Evolutionary conservation across 2,888 invertebrate species (phyloP).

Genomic region (Harmothoe impar): DNA sequence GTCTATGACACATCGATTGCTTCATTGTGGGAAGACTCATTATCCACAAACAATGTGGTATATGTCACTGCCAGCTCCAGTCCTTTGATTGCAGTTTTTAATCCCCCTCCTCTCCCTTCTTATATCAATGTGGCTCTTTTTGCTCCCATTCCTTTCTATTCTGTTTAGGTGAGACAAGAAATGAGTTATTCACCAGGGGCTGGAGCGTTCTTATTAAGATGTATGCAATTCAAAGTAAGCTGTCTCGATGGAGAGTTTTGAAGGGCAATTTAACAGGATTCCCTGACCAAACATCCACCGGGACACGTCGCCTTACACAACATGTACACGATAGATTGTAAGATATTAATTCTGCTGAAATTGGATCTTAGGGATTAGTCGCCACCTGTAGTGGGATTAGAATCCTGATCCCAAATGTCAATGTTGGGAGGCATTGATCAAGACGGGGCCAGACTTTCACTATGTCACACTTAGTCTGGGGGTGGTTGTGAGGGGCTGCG

Average conservation of each 20-base stretch:
- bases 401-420: background rate
- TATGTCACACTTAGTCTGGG: constrained; percentile 1
- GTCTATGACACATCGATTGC: constrained; percentile 44
- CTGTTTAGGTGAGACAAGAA: background rate
- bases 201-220: background rate
- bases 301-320: background rate
- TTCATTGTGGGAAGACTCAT: constrained; percentile 29
- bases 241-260: background rate
- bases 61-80: constrained; percentile 5
- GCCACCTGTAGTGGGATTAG: background rate
- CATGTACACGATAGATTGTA: background rate
- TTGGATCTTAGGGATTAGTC: background rate
- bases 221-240: background rate
- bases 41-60: background rate
- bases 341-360: constrained; percentile 39
- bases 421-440: constrained; percentile 19
- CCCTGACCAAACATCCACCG: background rate
- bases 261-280: background rate
- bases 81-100: constrained; percentile 42
- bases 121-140: background rate
- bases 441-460: background rate
- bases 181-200: background rate
- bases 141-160: background rate
- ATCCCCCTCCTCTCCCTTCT: background rate
- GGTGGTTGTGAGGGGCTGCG: background rate